Evolutionary conservation across 2,797 vertebrate species (phyloP), one percentile per base, ranked within the genome.

Genomic region (Melanotaenia pygmaea): DNA sequence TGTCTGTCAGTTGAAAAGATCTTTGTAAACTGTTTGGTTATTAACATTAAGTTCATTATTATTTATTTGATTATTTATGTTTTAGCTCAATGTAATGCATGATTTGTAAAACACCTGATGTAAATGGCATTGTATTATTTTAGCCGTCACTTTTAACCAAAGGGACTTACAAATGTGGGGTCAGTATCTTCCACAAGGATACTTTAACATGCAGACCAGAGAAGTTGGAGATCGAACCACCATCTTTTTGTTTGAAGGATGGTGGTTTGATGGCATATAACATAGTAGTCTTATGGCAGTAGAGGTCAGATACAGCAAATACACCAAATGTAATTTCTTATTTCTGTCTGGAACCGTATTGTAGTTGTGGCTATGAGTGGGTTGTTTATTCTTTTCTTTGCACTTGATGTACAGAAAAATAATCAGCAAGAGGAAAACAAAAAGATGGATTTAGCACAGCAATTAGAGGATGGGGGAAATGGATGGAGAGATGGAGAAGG

Each of bases 401-500:
- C 26, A 54, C 47, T 43, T 10, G 12, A 51, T 32, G 53, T 32
- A 63, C 50, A 51, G n/a, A 22, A 40, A 45, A 43, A 35, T 18
- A 51, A 37, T 18, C 5, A 54, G 18, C 34, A 59, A 53, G 28
- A 12, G 40, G 26, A 40, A 32, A 69, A 76, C 35, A 81, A 75
- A 80, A 64, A 43, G 64, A 10, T 53, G 26, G 56, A 73, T 62
- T 66, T 73, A 7, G 65, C 26, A 30, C 47, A 67, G 35, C 47
- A 57, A 69, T 66, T 61, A 45, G 24, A 65, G 28, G 64, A 74
- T 69, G 78, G 63, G 63, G 75, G 65, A 76, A 43, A 73, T 67
- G 71, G 67, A 67, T 77, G 40, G 20, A 61, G 81, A 77, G 81
- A 72, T 64, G 53, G 81, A 84, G 83, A 75, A 67, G 77, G 74